Percentiles rank a stretch among this genome's conserved stretches.
Evolutionary conservation across 2,888 invertebrate species (phyloP).

Genomic region (Endotricha flammealis): DNA sequence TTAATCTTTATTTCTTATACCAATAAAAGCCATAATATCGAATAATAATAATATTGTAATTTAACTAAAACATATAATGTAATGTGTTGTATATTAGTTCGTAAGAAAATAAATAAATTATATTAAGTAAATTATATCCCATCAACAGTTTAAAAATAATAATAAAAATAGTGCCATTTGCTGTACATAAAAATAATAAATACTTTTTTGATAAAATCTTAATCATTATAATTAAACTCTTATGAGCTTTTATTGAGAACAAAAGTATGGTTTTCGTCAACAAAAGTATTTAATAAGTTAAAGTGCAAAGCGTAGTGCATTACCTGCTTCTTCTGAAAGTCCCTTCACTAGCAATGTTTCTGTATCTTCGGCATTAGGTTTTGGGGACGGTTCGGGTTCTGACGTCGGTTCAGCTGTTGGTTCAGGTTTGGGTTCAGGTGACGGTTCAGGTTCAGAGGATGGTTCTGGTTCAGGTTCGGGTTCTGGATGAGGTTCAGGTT

Average conservation of each 20-base stretch:
- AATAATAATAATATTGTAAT: no score
- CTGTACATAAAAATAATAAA: slow-evolving; percentile 20
- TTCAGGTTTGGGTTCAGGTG: slow-evolving; percentile 56
- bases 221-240: neutral
- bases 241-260: neutral
- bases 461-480: slow-evolving; percentile 50
- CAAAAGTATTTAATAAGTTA: slow-evolving; percentile 2
- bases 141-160: no score
- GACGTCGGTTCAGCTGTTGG: slow-evolving; percentile 50
- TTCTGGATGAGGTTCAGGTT: slow-evolving; percentile 56
- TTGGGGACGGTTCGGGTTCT: slow-evolving; percentile 47
- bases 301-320: slow-evolving; percentile 59
- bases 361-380: slow-evolving; percentile 70
- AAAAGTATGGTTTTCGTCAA: neutral
- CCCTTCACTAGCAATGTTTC: slow-evolving; percentile 72
- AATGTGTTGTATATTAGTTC: no score
- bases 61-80: no score
- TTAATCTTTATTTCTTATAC: no score
- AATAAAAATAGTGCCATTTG: slow-evolving; percentile 24
- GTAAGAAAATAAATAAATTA: no score
- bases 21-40: no score
- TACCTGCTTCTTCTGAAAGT: slow-evolving; percentile 71
- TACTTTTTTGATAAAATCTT: slow-evolving; percentile 8
- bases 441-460: slow-evolving; percentile 42
- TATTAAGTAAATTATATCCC: no score